Conservation (phyloP, 2,888 invertebrate species). For the Tinea pellionella region DNA sequence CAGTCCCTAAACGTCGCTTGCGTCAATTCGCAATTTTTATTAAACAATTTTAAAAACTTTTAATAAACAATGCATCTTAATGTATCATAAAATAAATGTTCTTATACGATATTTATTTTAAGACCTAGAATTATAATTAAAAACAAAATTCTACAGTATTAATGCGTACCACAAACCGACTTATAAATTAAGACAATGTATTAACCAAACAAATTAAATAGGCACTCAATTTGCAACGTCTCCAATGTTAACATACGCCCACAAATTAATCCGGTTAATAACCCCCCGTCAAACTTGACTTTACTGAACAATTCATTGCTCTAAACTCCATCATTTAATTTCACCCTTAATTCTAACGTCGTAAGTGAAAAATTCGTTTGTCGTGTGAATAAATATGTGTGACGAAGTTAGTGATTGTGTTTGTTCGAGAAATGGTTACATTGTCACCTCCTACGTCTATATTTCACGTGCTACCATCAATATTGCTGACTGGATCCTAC, state of each 20-base stretch:
- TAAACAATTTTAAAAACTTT: no score
- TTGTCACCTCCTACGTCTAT: constrained; percentile 18
- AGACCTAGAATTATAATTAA: no score
- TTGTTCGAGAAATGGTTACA: constrained; percentile 10
- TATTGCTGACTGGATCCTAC: constrained; percentile 34
- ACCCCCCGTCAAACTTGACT: constrained; percentile 10
- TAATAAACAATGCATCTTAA: no score
- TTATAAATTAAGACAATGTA: not conserved
- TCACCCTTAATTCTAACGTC: not conserved
- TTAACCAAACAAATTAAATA: constrained; percentile 19
- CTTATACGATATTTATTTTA: no score
- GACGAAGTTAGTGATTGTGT: not conserved
- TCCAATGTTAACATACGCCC: constrained; percentile 34
- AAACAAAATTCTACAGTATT: no score
- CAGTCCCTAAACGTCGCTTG: no score
- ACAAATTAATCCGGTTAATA: constrained; percentile 56
- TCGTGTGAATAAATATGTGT: not conserved
- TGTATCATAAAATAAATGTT: no score
- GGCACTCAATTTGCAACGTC: constrained; percentile 29
- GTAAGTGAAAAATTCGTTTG: not conserved
- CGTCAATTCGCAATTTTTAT: no score
- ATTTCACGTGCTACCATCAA: constrained; percentile 29
- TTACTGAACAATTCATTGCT: not conserved
- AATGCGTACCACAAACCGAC: no score
- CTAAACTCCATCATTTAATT: not conserved